Base-by-base conservation (phyloP, 2,113 vertebrate genomes). In the Dasyornis broadbenti region DNA sequence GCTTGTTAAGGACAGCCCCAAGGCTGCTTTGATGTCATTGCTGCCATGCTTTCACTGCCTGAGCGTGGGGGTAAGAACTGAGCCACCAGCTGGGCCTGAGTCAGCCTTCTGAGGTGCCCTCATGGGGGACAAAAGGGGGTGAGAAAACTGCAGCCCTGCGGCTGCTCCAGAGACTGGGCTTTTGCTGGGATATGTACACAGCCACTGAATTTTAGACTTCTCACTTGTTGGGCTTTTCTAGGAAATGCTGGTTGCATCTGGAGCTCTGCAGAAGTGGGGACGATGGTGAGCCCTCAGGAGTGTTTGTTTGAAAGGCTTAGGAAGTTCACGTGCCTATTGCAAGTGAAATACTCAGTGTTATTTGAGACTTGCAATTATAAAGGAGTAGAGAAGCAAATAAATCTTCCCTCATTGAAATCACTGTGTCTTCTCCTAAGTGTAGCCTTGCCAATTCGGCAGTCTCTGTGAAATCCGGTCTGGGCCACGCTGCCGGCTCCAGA, bases 11-110 rank as follows among this genome's bases (percentile, higher is more conserved):
- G 73, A 50, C 64, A 50, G 44, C n/a, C 44, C 40, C 17, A 7
- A 27, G 76, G 50, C 49, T 33, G 3, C 9, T 30, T 42, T 0
- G 4, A 0, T 61, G 3, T 14, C 33, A 3, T 0, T 10, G 27
- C 71, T 39, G 26, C 0, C 1, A 13, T 52, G 6, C 27, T 75
- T 14, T 6, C 12, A 2, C 37, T 75, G 28, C n/a, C 49, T 17
- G 30, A 23, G 39, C 0, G 0, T 18, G 28, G 15, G 31, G 53
- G 23, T n/a, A 44, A 42, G 17, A 40, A 20, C 1, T 24, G 77
- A 83, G 69, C 49, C 57, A 17, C 52, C 86, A 42, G 33, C 56
- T 53, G 28, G 66, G 42, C 4, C 59, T 50, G 57, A 33, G 20
- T 40, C 66, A 45, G 42, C 45, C 65, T 15, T 4, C 82, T 65